These are phyloP conservation scores for Aphidius ervi DNA, from an alignment of 1,140 invertebrate species.

Conservation along the genomic window DNA sequence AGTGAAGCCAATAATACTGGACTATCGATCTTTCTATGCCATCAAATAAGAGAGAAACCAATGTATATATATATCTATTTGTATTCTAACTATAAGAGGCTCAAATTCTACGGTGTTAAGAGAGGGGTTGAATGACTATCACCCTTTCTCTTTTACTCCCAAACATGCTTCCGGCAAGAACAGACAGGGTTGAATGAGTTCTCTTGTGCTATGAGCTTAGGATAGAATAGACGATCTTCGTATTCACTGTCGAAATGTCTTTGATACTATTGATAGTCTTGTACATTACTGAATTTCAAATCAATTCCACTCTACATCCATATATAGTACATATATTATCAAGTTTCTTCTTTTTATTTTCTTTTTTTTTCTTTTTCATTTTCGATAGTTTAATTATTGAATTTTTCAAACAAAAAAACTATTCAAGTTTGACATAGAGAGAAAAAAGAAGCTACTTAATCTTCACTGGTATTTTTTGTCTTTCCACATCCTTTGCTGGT, in stretches of 20 bases:
- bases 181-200: slow-evolving; percentile 15
- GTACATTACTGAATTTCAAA: too few species aligned
- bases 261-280: not conserved
- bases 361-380: too few species aligned
- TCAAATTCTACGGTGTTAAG: slow-evolving; percentile 35
- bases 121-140: slow-evolving; percentile 29
- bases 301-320: too few species aligned
- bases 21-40: slow-evolving; percentile 43
- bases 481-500: not conserved
- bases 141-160: not conserved
- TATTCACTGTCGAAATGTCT: not conserved
- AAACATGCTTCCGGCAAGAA: slow-evolving; percentile 23
- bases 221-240: not conserved
- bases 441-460: slow-evolving; percentile 5
- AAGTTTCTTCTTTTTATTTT: too few species aligned
- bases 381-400: too few species aligned
- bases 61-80: too few species aligned
- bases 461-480: not conserved
- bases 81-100: slow-evolving; percentile 29
- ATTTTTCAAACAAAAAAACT: too few species aligned
- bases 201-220: slow-evolving; percentile 8
- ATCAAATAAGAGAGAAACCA: slow-evolving; percentile 21
- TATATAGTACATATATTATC: too few species aligned
- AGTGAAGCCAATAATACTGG: slow-evolving; percentile 41
- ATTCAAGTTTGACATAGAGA: not conserved